These are phyloP conservation scores for Catamblyrhynchus diadema DNA, from an alignment of 2,797 vertebrate genomes.

Conservation along the genomic window DNA sequence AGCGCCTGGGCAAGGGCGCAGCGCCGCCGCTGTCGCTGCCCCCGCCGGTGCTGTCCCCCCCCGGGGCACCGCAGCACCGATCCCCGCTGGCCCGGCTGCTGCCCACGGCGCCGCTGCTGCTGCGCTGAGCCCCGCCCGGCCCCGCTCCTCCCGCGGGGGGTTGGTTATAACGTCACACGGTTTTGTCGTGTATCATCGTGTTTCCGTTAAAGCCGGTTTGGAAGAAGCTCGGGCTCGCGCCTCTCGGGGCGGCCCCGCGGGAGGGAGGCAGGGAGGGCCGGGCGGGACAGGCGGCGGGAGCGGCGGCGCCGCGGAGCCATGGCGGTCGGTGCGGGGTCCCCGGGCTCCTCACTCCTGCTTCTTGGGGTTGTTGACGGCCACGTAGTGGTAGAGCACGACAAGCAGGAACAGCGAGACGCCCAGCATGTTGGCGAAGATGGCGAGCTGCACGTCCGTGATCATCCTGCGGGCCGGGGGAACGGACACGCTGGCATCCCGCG, in stretches of 20 bases:
- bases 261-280: too few species aligned
- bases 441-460: constrained; percentile 97
- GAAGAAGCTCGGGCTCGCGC: background rate
- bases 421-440: constrained; percentile 97
- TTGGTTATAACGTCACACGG: background rate
- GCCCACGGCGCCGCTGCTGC: constrained; percentile 50
- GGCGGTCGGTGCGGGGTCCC: too few species aligned
- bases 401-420: constrained; percentile 95
- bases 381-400: constrained; percentile 95
- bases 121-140: constrained; percentile 1
- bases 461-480: constrained; percentile 78
- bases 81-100: constrained; percentile 48
- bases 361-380: constrained; percentile 98
- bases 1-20: background rate
- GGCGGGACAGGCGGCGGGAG: too few species aligned
- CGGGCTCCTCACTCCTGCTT: constrained; percentile 82
- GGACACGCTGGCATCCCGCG: too few species aligned
- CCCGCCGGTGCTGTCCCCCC: background rate
- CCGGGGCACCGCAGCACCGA: background rate
- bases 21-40: background rate
- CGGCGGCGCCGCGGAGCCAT: too few species aligned
- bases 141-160: too few species aligned
- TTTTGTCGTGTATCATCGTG: background rate
- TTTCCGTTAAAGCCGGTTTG: background rate
- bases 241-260: background rate